Conservation (phyloP, 2,113 vertebrate species). For the Alethe diademata region DNA sequence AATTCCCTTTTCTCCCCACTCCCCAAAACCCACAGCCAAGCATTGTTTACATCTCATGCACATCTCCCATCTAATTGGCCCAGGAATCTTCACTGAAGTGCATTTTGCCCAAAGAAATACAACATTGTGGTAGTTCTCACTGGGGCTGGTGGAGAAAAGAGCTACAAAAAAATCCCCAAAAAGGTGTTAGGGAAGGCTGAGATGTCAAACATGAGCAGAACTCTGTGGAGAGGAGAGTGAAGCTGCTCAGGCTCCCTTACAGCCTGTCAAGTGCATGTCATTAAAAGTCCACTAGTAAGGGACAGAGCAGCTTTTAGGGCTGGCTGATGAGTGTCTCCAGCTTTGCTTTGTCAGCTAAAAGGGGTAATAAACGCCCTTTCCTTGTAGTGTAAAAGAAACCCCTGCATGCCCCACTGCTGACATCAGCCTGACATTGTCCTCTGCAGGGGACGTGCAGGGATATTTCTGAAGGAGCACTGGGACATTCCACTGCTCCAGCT, state of each 20-base stretch:
- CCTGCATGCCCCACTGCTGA: slow-evolving; percentile 1
- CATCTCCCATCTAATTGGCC: neutral
- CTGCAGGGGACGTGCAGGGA: neutral
- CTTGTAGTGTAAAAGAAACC: slow-evolving; percentile 44
- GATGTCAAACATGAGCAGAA: neutral
- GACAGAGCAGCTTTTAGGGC: slow-evolving; percentile 7
- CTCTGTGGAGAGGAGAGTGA: neutral
- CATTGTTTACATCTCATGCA: neutral
- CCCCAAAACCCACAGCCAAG: neutral
- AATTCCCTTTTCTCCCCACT: neutral
- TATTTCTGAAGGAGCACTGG: slow-evolving; percentile 57
- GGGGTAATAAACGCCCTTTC: slow-evolving; percentile 40
- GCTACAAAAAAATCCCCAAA: neutral
- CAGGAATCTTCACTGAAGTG: neutral
- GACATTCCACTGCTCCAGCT: slow-evolving; percentile 26
- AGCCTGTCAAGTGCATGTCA: neutral
- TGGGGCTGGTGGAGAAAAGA: neutral
- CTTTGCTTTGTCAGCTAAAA: slow-evolving; percentile 53
- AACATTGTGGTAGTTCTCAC: neutral
- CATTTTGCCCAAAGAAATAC: neutral
- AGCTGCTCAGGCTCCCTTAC: neutral
- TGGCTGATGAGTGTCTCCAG: neutral
- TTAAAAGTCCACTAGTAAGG: neutral
- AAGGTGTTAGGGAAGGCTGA: neutral
- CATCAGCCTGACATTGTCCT: slow-evolving; percentile 52